Evolutionary conservation across 2,113 vertebrate genomes (phyloP).

Genomic region (Meleagris gallopavo): DNA sequence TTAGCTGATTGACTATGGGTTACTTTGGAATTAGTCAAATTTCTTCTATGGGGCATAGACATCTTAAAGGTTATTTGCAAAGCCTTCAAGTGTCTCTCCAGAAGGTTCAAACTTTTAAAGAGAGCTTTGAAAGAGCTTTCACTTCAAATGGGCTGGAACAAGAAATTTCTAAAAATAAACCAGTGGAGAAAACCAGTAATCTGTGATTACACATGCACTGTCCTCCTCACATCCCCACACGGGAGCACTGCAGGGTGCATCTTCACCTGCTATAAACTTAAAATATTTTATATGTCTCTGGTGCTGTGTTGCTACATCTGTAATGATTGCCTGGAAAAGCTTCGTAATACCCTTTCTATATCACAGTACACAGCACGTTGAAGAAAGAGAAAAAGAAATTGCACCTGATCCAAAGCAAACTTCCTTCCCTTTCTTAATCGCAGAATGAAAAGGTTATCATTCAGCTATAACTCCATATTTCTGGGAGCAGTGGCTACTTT

Average conservation of each 20-base stretch:
- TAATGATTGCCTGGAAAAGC: background rate
- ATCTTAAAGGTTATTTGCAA: background rate
- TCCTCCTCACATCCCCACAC: background rate
- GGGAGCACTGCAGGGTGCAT: background rate
- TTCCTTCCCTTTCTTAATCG: background rate
- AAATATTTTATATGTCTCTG: background rate
- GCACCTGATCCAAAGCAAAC: background rate
- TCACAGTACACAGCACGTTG: background rate
- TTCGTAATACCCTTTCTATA: background rate
- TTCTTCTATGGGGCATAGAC: background rate
- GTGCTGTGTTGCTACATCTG: rapidly evolving
- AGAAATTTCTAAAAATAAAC: slow-evolving; percentile 17
- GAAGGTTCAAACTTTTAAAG: background rate
- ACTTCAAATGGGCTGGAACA: background rate
- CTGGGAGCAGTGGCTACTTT: background rate
- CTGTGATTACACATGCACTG: rapidly evolving
- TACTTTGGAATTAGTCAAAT: slow-evolving; percentile 25
- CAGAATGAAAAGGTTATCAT: background rate
- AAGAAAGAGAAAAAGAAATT: slow-evolving; percentile 17
- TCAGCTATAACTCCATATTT: background rate
- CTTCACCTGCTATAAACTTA: slow-evolving; percentile 17
- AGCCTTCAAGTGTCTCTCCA: background rate
- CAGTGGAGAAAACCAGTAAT: background rate
- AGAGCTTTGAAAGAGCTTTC: background rate
- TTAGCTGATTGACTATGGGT: slow-evolving; percentile 14